phyloP scores from a whole-genome alignment of 2,113 vertebrate species.

The Actenoides lindsayi region DNA sequence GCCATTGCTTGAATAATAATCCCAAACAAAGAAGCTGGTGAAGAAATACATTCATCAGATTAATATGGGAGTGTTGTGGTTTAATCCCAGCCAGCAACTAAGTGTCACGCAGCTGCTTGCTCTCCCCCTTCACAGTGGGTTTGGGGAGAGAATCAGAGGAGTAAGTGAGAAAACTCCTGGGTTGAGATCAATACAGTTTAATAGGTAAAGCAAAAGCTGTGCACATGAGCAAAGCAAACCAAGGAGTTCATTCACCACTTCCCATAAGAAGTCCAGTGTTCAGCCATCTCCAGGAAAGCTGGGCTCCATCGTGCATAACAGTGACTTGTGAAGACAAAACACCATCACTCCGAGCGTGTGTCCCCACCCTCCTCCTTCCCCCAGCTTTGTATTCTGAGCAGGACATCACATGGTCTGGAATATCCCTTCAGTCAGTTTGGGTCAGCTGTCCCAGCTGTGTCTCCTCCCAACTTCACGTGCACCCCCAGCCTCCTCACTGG shows the following conservation, averaged over 20 bases:
- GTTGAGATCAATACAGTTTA: neutral
- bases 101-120: neutral
- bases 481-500: neutral
- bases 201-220: neutral
- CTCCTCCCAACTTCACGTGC: neutral
- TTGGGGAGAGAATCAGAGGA: neutral
- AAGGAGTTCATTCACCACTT: neutral
- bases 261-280: neutral
- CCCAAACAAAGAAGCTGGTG: neutral
- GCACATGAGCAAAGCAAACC: neutral
- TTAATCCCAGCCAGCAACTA: neutral
- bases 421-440: neutral
- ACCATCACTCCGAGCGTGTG: neutral
- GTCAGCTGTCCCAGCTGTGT: neutral
- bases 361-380: too few relatives aligned
- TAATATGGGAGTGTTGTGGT: neutral
- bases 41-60: neutral
- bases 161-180: neutral
- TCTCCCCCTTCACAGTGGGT: neutral
- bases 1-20: neutral
- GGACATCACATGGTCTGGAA: too few relatives aligned
- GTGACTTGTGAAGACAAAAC: neutral
- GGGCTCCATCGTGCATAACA: neutral
- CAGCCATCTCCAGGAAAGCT: neutral
- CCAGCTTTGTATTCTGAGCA: neutral